Percentiles rank a stretch among this genome's conserved stretches.
phyloP scores from a whole-genome alignment of 23 tunicate genomes.

The Phallusia fumigata region DNA sequence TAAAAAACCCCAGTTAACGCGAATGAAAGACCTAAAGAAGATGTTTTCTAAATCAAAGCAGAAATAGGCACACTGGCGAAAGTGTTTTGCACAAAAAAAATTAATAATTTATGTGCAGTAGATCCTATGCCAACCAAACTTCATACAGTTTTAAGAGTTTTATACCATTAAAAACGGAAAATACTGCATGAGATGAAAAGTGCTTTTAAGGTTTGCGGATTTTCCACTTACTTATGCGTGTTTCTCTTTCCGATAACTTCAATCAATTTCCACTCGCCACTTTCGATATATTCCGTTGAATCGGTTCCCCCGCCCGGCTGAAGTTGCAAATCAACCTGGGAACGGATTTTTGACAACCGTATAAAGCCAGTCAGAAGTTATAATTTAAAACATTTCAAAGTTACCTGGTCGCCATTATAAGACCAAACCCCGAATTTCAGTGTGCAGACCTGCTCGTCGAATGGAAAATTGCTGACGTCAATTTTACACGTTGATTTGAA shows the following conservation, averaged over 20 bases:
- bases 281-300: conserved; percentile 64
- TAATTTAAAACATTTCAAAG: not conserved
- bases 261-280: conserved; percentile 84
- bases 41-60: too few species aligned
- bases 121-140: too few species aligned
- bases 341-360: not conserved
- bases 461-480: conserved; percentile 80
- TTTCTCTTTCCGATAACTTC: conserved; percentile 47
- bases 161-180: too few species aligned
- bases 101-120: too few species aligned
- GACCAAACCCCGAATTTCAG: conserved; percentile 94
- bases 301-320: conserved; percentile 60
- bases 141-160: too few species aligned
- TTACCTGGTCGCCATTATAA: conserved; percentile 75
- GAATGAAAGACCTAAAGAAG: too few species aligned
- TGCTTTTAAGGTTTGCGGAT: too few species aligned
- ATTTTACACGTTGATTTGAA: conserved; percentile 86
- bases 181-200: too few species aligned
- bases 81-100: too few species aligned
- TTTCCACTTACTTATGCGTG: conserved; percentile 31
- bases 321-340: conserved; percentile 47
- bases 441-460: conserved; percentile 76
- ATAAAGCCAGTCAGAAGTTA: not conserved
- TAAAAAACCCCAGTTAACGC: too few species aligned
- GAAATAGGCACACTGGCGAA: too few species aligned